Evolutionary conservation across 2,888 invertebrate species (phyloP), one percentile per base, ranked within the genome.

Genomic region (Tipula vernalis): DNA sequence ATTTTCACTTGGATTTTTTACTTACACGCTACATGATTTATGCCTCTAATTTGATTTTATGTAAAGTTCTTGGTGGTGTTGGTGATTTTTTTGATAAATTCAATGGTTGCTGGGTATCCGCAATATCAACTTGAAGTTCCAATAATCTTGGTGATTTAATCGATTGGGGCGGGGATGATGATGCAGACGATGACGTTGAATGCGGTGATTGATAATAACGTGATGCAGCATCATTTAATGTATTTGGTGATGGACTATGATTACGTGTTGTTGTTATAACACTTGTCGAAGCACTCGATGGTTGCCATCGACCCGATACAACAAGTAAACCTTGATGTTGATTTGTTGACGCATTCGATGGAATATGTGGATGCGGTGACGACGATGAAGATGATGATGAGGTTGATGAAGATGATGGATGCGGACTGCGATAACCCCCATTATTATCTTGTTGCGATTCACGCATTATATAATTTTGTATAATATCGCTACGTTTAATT

Each of bases 391-490:
- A 85, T 87, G 88, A 57, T 87, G 88, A 71, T 87, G 88, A 83
- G 87, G 87, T n/a, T 87, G 88, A 44, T 87, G 87, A 85, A 87
- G 88, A 57, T 87, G 88, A 71, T 87, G 88, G 91, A 89, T 87
- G 90, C 89, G 86, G 90, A 89, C 42, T 86, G 28, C 42, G 42
- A 28, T 86, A 88, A 83, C 10, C 88, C 47, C 13, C 71, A 83
- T 36, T 87, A 6, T 88, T 87, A 6, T 88, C 88, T 41, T 36
- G 90, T 51, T 39, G 88, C 8, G 92, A 91, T 89, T 95, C 95
- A 3, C 96, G 94, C 95, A 97, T 96, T 91, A 98, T 96, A 92
- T 96, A 97, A 91, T 96, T 97, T 92, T 97, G 97, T 90, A 98
- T 97, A 90, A 97, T 96, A 91, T 98, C 98, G 47, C 97, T 96